Conservation (phyloP, 2,888 invertebrate genomes). For the Glaucopsyche alexis region DNA sequence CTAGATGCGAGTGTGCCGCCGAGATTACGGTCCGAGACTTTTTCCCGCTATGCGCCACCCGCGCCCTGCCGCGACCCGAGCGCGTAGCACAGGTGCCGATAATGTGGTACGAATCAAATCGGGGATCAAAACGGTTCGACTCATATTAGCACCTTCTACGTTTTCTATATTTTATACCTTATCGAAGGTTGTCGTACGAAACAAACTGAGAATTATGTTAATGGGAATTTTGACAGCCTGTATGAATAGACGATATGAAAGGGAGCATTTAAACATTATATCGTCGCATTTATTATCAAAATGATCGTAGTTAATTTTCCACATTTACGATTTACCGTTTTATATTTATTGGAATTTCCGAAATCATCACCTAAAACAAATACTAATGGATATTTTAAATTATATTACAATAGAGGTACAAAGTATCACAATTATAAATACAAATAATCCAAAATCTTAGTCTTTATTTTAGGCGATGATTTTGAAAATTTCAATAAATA, state of each 20-base stretch:
- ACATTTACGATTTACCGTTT: constrained; percentile 10
- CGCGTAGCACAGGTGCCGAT: constrained; percentile 67
- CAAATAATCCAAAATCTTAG: too few species aligned
- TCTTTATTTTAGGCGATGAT: background rate
- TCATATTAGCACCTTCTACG: constrained; percentile 29
- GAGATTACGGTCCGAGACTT: constrained; percentile 58
- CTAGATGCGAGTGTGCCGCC: constrained; percentile 55
- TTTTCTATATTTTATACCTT: constrained; percentile 14
- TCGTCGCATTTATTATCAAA: constrained; percentile 14
- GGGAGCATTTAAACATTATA: constrained; percentile 9
- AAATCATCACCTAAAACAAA: background rate
- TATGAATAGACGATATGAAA: constrained; percentile 21
- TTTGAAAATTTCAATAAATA: constrained; percentile 23
- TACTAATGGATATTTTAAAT: too few species aligned
- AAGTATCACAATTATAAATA: too few species aligned
- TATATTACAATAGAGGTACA: too few species aligned
- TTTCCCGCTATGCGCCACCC: constrained; percentile 52
- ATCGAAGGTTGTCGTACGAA: constrained; percentile 22
- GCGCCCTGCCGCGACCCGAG: constrained; percentile 49
- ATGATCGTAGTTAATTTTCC: constrained; percentile 9
- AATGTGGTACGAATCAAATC: constrained; percentile 65
- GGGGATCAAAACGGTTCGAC: constrained; percentile 40
- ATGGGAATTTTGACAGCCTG: constrained; percentile 12
- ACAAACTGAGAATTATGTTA: constrained; percentile 6
- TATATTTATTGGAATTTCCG: constrained; percentile 24